Conservation (phyloP, 2,888 invertebrate species). For the Boloria selene region DNA sequence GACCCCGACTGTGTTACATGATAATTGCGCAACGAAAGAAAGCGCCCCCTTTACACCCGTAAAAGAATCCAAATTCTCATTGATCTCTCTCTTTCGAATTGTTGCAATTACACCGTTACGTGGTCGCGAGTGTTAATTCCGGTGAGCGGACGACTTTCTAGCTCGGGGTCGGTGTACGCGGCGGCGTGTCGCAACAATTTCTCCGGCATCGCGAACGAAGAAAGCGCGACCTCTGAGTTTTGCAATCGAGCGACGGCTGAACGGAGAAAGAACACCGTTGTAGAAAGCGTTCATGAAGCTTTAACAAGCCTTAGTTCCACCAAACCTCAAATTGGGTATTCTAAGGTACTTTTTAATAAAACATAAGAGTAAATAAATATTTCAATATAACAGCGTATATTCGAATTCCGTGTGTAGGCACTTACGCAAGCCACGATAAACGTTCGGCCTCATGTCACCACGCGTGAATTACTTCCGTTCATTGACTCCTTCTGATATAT, state of each 20-base stretch:
- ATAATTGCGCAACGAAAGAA: slow-evolving; percentile 79
- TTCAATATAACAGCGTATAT: slow-evolving; percentile 19
- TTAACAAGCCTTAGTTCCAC: slow-evolving; percentile 1
- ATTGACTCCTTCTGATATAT: slow-evolving; percentile 81
- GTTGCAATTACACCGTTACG: slow-evolving; percentile 80
- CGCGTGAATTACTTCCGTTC: slow-evolving; percentile 81
- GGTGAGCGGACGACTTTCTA: slow-evolving; percentile 82
- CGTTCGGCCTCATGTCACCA: slow-evolving; percentile 73
- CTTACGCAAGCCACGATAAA: slow-evolving; percentile 77
- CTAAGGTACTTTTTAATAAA: neutral
- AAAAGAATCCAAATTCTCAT: slow-evolving; percentile 74
- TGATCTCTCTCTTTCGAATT: slow-evolving; percentile 71
- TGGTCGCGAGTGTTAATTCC: slow-evolving; percentile 74
- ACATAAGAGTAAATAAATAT: neutral
- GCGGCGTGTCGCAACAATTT: slow-evolving; percentile 80
- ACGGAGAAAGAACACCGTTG: slow-evolving; percentile 61
- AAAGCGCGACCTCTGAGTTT: slow-evolving; percentile 82
- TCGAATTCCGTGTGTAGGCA: slow-evolving; percentile 70
- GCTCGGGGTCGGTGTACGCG: slow-evolving; percentile 80
- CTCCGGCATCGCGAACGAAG: slow-evolving; percentile 80
- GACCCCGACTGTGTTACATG: slow-evolving; percentile 71
- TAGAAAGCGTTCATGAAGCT: slow-evolving; percentile 66
- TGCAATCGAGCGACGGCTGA: slow-evolving; percentile 69
- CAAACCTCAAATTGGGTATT: neutral
- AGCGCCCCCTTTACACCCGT: slow-evolving; percentile 70